These are phyloP conservation scores for Rhamnusium bicolor DNA, from an alignment of 2,888 invertebrate genomes.

Conservation along the genomic window DNA sequence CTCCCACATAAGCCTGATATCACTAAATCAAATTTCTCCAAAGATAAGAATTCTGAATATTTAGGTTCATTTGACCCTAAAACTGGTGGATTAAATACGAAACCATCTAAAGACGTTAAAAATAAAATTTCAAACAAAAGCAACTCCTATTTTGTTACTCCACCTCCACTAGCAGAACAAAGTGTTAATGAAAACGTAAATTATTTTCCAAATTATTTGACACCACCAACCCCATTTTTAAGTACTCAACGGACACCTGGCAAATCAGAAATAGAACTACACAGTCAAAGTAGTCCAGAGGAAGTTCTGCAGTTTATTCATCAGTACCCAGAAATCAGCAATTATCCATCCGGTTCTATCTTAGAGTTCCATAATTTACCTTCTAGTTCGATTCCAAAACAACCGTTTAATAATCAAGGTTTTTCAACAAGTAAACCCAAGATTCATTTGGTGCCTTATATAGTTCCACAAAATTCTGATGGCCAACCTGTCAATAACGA, in stretches of 20 bases:
- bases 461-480: slow-evolving; percentile 51
- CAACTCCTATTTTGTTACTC: slow-evolving; percentile 55
- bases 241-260: slow-evolving; percentile 39
- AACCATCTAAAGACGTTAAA: slow-evolving; percentile 38
- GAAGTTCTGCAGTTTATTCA: slow-evolving; percentile 68
- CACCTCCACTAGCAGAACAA: slow-evolving; percentile 27
- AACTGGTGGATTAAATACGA: neutral
- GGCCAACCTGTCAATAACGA: slow-evolving; percentile 45
- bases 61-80: slow-evolving; percentile 71
- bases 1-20: slow-evolving; percentile 13
- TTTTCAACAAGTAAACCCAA: slow-evolving; percentile 43
- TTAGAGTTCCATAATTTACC: slow-evolving; percentile 67
- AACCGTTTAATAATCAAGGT: slow-evolving; percentile 13
- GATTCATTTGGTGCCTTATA: slow-evolving; percentile 56
- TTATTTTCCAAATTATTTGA: slow-evolving; percentile 32
- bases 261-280: slow-evolving; percentile 57
- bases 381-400: slow-evolving; percentile 5
- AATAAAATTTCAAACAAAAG: slow-evolving; percentile 51
- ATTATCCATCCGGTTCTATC: slow-evolving; percentile 69
- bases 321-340: slow-evolving; percentile 68
- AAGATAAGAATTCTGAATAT: slow-evolving; percentile 60
- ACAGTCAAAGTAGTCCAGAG: slow-evolving; percentile 64
- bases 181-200: slow-evolving; percentile 15
- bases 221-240: slow-evolving; percentile 32
- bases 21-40: slow-evolving; percentile 38